Conservation (phyloP, 2,888 invertebrate species). For the Conchocele bisecta region DNA sequence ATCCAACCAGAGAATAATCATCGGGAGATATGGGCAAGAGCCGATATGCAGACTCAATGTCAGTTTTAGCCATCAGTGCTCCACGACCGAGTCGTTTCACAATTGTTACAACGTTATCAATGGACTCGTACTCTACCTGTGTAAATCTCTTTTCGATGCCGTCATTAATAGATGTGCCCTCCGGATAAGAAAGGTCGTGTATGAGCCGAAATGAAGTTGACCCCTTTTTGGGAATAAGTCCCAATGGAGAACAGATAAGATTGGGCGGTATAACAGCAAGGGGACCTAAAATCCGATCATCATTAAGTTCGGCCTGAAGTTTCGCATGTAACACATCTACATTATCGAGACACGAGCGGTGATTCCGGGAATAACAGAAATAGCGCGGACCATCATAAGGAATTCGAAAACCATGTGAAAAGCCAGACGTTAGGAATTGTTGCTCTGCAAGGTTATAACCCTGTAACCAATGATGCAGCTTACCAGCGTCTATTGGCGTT, state of each 20-base stretch:
- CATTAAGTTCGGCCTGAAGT: slow-evolving; percentile 14
- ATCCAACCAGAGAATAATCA: too few species aligned
- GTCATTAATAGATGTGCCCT: slow-evolving; percentile 40
- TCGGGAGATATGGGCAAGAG: too few species aligned
- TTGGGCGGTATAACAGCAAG: slow-evolving; percentile 10
- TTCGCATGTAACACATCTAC: neutral
- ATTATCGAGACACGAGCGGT: neutral
- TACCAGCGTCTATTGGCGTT: slow-evolving; percentile 19
- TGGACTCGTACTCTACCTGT: slow-evolving; percentile 22
- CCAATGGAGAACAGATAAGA: slow-evolving; percentile 35
- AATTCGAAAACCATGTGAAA: slow-evolving; percentile 29
- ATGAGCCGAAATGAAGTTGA: slow-evolving; percentile 38
- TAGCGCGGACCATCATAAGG: slow-evolving; percentile 17
- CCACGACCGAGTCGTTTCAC: slow-evolving; percentile 11
- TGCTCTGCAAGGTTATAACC: slow-evolving; percentile 8
- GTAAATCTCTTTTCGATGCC: slow-evolving; percentile 23
- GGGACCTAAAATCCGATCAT: slow-evolving; percentile 24
- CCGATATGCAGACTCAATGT: too few species aligned
- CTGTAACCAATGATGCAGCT: neutral
- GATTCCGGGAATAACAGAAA: neutral
- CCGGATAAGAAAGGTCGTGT: slow-evolving; percentile 45
- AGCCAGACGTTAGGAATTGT: slow-evolving; percentile 22
- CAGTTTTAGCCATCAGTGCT: slow-evolving; percentile 4
- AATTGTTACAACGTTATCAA: slow-evolving; percentile 22
- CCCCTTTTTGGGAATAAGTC: slow-evolving; percentile 37